Evolutionary conservation across 2,797 vertebrate genomes (phyloP), one percentile per base, ranked within the genome.

Genomic region (Rousettus madagascariensis): DNA sequence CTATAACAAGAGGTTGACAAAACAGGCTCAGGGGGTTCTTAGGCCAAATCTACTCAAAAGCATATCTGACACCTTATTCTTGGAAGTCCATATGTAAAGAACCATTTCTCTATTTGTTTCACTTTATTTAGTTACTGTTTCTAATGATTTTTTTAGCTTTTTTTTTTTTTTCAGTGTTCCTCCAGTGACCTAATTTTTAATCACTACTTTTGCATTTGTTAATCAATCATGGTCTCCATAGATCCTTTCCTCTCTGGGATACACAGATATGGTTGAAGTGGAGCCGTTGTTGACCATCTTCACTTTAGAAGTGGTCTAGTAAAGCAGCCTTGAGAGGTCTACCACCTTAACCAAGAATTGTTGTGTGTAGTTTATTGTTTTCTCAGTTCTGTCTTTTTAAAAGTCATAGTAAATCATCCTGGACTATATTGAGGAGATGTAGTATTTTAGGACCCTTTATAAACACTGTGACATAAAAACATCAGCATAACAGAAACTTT

Each of bases 81-180:
- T 93, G 11, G 17, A 90, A 82, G 43, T 69, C 55, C 8, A 0
- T 33, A 17, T 61, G n/a, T 51, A 28, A 77, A 84, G 59, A 63
- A n/a, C 43, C 17, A 17, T 83, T 16, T 71, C 17, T 49, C 36
- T 53, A 6, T 41, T 88, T 77, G 24, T 96, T 79, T 94, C 30
- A 41, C 86, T 94, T 95, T 75, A 90, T 82, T 92, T 95, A 91
- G 66, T n/a, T 95, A n/a, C 36, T 49, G 11, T 86, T 95, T 84
- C 41, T 80, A 78, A 0, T 63, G 6, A 41, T 69, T 65, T 90
- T 16, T 80, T 74, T 26, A 1, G 20, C 26, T 55, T 65, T 78
- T 41, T 69, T 63, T 63, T 38, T 51, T 38, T 36, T 36, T 15
- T 20, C 8, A 17, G 46, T 85, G 26, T 65, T 68, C 38, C 63